phyloP scores from a whole-genome alignment of 1,140 invertebrate species.

The Doryteuthis pealeii region DNA sequence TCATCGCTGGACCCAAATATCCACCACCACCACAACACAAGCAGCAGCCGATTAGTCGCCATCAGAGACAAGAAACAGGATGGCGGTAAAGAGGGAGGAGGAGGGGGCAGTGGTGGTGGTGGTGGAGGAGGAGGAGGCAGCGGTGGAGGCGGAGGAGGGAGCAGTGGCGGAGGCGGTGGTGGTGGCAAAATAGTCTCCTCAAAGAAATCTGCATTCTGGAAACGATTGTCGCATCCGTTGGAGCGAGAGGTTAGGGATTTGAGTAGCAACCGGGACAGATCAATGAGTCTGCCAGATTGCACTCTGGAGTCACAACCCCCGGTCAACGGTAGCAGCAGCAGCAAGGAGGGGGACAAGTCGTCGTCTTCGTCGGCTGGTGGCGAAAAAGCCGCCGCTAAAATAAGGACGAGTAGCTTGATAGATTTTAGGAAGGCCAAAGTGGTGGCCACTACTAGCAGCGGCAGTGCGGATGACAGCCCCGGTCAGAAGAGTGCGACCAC shows the following conservation, averaged over 20 bases:
- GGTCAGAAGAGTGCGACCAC: not conserved
- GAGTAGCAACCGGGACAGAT: slow-evolving; percentile 2
- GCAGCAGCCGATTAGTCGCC: not conserved
- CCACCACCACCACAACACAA: not conserved
- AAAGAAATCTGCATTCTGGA: not conserved
- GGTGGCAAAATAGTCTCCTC: not conserved
- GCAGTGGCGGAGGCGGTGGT: not conserved
- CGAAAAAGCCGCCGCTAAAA: not conserved
- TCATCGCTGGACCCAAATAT: not conserved
- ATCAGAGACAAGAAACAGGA: not conserved
- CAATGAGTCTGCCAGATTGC: slow-evolving; percentile 11
- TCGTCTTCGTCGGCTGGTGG: not conserved
- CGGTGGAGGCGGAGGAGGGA: not conserved
- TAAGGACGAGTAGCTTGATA: slow-evolving; percentile 4
- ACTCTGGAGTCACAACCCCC: not conserved
- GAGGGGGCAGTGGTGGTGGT: not conserved
- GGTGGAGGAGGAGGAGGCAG: too few relatives aligned
- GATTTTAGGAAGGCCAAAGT: not conserved
- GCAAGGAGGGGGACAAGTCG: not conserved
- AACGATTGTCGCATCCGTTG: not conserved
- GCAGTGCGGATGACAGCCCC: not conserved
- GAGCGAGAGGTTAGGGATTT: not conserved
- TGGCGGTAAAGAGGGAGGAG: not conserved
- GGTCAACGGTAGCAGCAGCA: not conserved
- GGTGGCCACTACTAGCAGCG: not conserved